These are phyloP conservation scores for Thymelicus acteon DNA, from an alignment of 2,888 invertebrate genomes.

Conservation along the genomic window DNA sequence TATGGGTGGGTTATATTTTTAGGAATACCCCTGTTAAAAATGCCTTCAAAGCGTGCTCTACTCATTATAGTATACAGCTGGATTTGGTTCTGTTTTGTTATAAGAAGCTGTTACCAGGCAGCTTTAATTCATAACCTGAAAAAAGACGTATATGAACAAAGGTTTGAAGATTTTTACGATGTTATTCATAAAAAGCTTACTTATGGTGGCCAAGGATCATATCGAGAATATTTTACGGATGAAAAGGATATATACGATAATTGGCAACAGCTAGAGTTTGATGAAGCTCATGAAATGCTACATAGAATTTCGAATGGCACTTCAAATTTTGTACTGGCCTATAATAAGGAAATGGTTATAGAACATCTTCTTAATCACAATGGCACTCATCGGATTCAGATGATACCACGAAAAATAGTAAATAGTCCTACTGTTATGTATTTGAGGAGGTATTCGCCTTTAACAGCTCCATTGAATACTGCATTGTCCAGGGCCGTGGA, in stretches of 20 bases:
- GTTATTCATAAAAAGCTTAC: constrained; percentile 49
- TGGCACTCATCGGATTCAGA: constrained; percentile 55
- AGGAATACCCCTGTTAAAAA: constrained; percentile 55
- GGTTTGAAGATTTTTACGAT: constrained; percentile 51
- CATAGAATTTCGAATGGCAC: constrained; percentile 54
- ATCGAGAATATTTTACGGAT: constrained; percentile 58
- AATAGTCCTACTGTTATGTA: constrained; percentile 64
- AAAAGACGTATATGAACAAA: constrained; percentile 49
- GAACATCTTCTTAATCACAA: constrained; percentile 52
- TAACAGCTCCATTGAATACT: constrained; percentile 51
- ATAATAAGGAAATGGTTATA: constrained; percentile 55
- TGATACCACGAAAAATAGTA: constrained; percentile 62
- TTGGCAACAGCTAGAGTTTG: constrained; percentile 51
- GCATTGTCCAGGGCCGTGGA: constrained; percentile 55
- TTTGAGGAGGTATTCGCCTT: constrained; percentile 57
- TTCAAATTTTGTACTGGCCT: constrained; percentile 59
- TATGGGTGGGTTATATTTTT: constrained; percentile 63
- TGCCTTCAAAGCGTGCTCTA: constrained; percentile 52
- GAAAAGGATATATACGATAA: constrained; percentile 54
- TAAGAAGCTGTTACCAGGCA: constrained; percentile 64
- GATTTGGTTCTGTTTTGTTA: constrained; percentile 62
- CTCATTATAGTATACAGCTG: constrained; percentile 54
- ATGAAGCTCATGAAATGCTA: constrained; percentile 45
- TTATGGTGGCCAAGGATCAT: constrained; percentile 56
- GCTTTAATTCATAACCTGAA: constrained; percentile 59